Evolutionary conservation across 2,888 invertebrate species (phyloP), one percentile per base, ranked within the genome.

Genomic region (Eupithecia exiguata): DNA sequence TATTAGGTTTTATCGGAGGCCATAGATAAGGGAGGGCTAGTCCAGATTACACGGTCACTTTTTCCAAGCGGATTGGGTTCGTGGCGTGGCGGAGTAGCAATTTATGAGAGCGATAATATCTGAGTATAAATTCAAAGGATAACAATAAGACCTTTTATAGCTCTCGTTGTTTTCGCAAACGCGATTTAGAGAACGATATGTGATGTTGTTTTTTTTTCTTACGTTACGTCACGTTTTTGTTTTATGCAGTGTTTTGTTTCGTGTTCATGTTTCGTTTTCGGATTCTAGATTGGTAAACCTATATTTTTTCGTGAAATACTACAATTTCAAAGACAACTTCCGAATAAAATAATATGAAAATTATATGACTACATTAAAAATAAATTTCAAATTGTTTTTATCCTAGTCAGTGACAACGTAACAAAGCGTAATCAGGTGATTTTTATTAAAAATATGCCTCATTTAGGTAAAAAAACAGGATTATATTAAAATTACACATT

Each of bases 121-220:
- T 89, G 92, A 91, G 91, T 92, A 93, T 94, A 93, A 94, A 93
- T 93, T 92, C 92, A 92, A 91, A 92, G 93, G 93, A 93, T 93
- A 93, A 93, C 92, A 92, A 92, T 93, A 93, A 93, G 91, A 91
- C 90, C 92, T 88, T 93, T 93, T 93, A 93, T 94, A 90, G 91
- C 93, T 85, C 84, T 84, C 89, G 91, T 92, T 93, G 92, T 93
- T 93, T 93, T 93, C 92, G 88, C 90, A 92, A 91, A 93, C 92
- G 89, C 92, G 91, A 91, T 93, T 91, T 89, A 84, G 84, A 84
- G 86, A 85, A 86, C 89, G 87, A 87, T 86, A 88, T 88, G 86
- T 87, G 87, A n/a, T n/a, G n/a, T n/a, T 85, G 81, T 81, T 90
- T 91, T 53, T 53, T 92, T 90, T 88, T 87, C 83, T 87, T 91